These are phyloP conservation scores for Allacma fusca DNA, from an alignment of 2,888 invertebrate genomes.

Conservation along the genomic window DNA sequence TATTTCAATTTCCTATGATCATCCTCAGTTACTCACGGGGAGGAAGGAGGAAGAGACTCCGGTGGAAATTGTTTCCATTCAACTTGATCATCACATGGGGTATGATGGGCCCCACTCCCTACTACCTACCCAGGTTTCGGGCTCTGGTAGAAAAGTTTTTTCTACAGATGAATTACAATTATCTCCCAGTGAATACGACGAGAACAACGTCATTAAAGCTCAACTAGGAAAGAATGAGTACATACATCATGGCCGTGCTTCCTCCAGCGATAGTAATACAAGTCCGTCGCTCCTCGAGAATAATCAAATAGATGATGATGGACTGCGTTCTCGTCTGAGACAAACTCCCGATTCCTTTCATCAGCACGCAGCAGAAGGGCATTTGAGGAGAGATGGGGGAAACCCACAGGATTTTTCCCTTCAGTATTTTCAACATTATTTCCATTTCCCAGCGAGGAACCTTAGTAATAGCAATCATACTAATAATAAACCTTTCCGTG, in stretches of 20 bases:
- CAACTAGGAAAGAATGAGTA: background rate
- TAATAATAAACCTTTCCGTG: constrained; percentile 9
- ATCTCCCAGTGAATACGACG: constrained; percentile 17
- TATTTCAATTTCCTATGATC: constrained; percentile 32
- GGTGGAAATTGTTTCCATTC: constrained; percentile 32
- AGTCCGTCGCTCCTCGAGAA: background rate
- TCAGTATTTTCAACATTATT: constrained; percentile 4
- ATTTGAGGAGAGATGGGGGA: background rate
- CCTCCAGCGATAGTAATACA: background rate
- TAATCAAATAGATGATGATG: constrained; percentile 39
- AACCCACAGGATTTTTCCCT: constrained; percentile 22
- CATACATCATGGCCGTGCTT: background rate
- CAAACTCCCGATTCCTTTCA: background rate
- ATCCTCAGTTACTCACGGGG: constrained; percentile 1
- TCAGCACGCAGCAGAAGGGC: background rate
- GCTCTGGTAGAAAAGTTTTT: background rate
- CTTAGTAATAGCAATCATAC: background rate
- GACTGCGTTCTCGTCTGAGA: constrained; percentile 13
- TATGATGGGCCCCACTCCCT: background rate
- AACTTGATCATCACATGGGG: constrained; percentile 24
- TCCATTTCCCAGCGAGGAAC: constrained; percentile 4
- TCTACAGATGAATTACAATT: constrained; percentile 30
- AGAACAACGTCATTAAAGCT: constrained; percentile 39
- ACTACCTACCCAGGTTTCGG: background rate
- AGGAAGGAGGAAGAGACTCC: constrained; percentile 21